These are phyloP conservation scores for Oophaga pumilio DNA, from an alignment of 2,113 vertebrate genomes.

Conservation along the genomic window DNA sequence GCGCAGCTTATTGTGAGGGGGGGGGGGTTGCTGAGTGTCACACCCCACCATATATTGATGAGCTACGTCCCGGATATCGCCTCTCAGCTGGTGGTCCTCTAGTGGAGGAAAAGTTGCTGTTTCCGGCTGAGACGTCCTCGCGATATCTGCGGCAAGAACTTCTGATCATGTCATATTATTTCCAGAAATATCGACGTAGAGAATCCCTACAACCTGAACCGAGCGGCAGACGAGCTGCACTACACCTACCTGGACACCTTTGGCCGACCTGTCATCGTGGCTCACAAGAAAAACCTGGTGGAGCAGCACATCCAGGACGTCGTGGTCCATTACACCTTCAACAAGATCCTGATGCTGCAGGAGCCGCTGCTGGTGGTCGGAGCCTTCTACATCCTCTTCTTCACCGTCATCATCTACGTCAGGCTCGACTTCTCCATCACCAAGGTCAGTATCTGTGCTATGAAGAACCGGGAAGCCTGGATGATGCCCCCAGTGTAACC, in stretches of 20 bases:
- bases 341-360: conserved; percentile 97
- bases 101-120: too few species aligned
- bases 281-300: conserved; percentile 92
- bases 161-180: not conserved
- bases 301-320: conserved; percentile 98
- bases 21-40: too few species aligned
- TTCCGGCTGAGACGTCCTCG: too few species aligned
- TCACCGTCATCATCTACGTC: conserved; percentile 95
- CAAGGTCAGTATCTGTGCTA: conserved; percentile 77
- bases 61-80: too few species aligned
- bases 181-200: conserved; percentile 90
- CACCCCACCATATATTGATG: too few species aligned
- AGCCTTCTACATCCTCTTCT: conserved; percentile 96
- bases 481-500: not conserved
- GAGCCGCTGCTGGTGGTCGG: conserved; percentile 94
- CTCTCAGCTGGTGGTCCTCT: too few species aligned
- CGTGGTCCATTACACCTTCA: conserved; percentile 80
- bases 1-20: too few species aligned
- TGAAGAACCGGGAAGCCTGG: not conserved
- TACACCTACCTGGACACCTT: conserved; percentile 97
- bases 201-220: conserved; percentile 88
- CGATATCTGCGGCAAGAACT: too few species aligned
- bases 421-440: conserved; percentile 98
- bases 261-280: conserved; percentile 91
- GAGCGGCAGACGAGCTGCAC: conserved; percentile 86